Base-by-base conservation (phyloP, 2,888 invertebrate genomes). In the Polylopha cassiicola region DNA sequence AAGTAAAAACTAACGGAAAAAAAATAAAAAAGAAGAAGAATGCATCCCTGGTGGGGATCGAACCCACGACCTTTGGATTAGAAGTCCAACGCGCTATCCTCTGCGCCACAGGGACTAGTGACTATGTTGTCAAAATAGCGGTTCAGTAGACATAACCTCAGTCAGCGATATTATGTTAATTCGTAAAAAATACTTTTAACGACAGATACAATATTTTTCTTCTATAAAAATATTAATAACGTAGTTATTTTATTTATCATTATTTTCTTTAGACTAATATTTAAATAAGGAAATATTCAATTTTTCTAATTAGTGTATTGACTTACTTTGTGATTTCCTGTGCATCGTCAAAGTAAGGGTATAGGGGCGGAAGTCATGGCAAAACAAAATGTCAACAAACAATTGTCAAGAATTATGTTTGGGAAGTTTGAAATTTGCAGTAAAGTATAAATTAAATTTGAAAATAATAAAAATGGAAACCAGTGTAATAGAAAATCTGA, bases 81-180 rank as follows among this genome's bases (percentile, higher is more conserved):
- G 92, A 92, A 92, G 92, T 92, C 92, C 92, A 92, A 92, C 91
- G 92, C 91, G 92, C 91, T 92, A 91, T 91, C 92, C 92, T 90
- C 92, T 92, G 91, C 91, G 91, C 92, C 90, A 92, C 90, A 91
- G 91, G 91, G 92, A 91, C 91, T 54, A 53, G 37, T 67, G 37
- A 0, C 0, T 0, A 0, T 2, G 0, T 0, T 0, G 38, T 39
- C 47, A 48, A 78, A 80, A 77, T 75, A 58, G 30, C 10, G 21
- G n/a, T 16, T 27, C 18, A 23, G 9, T 37, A 42, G 18, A 18
- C 6, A 23, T 31, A 7, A 5, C 5, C 2, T 31, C 24, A 9
- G 24, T 27, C 20, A 37, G n/a, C 18, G 10, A 32, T 26, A 6
- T 36, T 26, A 15, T 16, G 2, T 26, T n/a, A n/a, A 30, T 36